Evolutionary conservation across 2,113 vertebrate species (phyloP), one percentile per base, ranked within the genome.

Genomic region (Platysternon megacephalum): DNA sequence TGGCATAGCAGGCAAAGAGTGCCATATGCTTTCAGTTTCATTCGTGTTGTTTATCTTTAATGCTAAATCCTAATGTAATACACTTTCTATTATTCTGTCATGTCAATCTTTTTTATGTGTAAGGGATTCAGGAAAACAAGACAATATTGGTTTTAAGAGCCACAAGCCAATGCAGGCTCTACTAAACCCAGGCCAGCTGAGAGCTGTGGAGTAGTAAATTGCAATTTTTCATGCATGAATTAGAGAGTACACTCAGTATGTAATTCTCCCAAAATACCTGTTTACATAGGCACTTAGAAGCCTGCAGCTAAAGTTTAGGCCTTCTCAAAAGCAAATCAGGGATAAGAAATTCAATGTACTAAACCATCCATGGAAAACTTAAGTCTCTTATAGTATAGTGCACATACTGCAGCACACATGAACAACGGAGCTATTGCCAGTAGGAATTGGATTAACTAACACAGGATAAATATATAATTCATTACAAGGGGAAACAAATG

Each of bases 21-120:
- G 95, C 96, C 97, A 97, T 97, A 97, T 97, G 97, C 93, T 97
- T 97, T 91, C 91, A 56, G 74, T 94, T 95, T 79, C 91, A 94
- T 96, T 96, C 84, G 76, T 94, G 95, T 21, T 94, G 89, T 97
- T 97, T 96, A 87, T 97, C 94, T 96, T 93, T 96, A 96, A 96
- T 94, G 91, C 81, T 49, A 96, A 97, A 86, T 46, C 58, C 93
- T 94, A 95, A 94, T 91, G 96, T 87, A 94, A 91, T 93, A 80
- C 82, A 93, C 72, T 95, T 92, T 74, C 93, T 91, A 95, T 97
- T 94, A 91, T 93, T 93, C 94, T 96, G 86, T 84, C 88, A 88
- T 86, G 95, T 94, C 94, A 95, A 94, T 97, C 89, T 95, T 88
- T 94, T 95, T 97, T 95, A 95, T 89, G 86, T 81, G 79, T 55